Conservation (phyloP, 2,113 vertebrate species). For the Dolichallabes microphthalmus region DNA sequence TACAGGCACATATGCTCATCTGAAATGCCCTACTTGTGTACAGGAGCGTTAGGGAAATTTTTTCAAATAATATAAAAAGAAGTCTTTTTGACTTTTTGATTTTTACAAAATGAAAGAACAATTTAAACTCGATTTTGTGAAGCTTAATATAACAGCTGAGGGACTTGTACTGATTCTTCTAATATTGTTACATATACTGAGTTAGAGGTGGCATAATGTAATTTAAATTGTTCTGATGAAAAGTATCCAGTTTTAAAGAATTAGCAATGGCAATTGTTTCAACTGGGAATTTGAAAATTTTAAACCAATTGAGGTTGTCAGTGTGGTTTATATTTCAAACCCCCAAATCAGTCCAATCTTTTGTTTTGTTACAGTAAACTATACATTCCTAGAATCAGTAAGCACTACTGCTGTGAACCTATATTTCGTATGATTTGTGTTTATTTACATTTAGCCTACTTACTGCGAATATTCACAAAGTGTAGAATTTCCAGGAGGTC, state of each 20-base stretch:
- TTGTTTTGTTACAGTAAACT: constrained; percentile 11
- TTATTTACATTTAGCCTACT: background rate
- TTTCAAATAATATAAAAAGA: background rate
- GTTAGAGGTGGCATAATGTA: background rate
- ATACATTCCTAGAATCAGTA: background rate
- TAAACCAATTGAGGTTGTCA: background rate
- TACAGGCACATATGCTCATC: background rate
- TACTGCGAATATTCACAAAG: background rate
- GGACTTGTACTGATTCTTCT: background rate
- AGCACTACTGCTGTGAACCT: background rate
- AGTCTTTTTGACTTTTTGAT: background rate
- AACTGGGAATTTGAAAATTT: background rate
- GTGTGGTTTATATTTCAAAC: background rate
- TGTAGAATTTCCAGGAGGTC: background rate
- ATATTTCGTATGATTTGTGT: background rate
- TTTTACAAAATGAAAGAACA: background rate
- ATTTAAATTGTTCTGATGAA: background rate
- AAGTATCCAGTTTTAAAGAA: background rate
- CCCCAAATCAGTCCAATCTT: background rate
- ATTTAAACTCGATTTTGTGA: background rate
- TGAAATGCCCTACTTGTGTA: background rate
- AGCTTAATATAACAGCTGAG: background rate
- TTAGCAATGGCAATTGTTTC: background rate
- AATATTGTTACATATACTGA: background rate
- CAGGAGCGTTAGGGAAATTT: background rate